Conservation (phyloP, 2,113 vertebrate species). For the Psilopsiagon aurifrons region DNA sequence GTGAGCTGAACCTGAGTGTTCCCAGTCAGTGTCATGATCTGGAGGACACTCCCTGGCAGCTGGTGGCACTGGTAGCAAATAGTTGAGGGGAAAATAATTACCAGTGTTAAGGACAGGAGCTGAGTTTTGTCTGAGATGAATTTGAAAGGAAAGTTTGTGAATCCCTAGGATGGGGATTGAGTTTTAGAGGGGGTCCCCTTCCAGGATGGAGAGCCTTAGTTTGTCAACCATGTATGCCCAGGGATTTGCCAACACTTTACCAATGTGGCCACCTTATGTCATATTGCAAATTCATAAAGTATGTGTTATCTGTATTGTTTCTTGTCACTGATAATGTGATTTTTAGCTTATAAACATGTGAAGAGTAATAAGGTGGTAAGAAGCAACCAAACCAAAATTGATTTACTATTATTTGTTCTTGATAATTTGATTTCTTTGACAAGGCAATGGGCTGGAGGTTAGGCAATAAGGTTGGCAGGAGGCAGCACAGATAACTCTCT, state of each 20-base stretch:
- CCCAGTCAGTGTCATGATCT: background rate
- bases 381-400: background rate
- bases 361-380: background rate
- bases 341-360: background rate
- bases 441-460: background rate
- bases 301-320: background rate
- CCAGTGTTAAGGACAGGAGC: background rate
- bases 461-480: background rate
- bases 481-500: background rate
- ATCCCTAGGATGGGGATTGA: background rate
- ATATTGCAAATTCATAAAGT: background rate
- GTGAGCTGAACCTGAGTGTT: background rate
- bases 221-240: background rate
- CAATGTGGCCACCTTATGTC: fast-evolving
- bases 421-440: background rate
- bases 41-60: background rate
- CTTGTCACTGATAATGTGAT: background rate
- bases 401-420: background rate
- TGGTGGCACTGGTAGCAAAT: background rate
- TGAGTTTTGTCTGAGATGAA: fast-evolving
- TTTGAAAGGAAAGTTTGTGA: background rate
- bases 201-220: background rate
- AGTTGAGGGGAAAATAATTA: background rate
- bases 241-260: background rate
- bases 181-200: background rate